A percentile compares a stretch with the other conserved stretches of the same genome.
phyloP scores from a whole-genome alignment of 2,888 invertebrate species.

The Helicoverpa assulta region DNA sequence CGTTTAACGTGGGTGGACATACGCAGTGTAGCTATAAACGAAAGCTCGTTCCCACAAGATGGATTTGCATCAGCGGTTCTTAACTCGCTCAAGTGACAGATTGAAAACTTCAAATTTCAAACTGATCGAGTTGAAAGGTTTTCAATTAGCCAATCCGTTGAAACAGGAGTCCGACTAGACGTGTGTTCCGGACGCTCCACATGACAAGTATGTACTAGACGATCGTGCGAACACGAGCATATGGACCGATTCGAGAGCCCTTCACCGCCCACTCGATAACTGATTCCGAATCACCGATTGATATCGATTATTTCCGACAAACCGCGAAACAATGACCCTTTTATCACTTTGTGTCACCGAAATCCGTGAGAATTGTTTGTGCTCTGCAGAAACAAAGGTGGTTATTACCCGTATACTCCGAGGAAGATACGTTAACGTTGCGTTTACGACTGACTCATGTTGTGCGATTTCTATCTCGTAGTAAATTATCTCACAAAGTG shows the following conservation, averaged over 20 bases:
- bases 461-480: slow-evolving; percentile 5
- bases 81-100: slow-evolving; percentile 41
- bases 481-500: not conserved
- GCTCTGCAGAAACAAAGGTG: slow-evolving; percentile 23
- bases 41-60: slow-evolving; percentile 3
- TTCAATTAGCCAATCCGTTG: slow-evolving; percentile 78
- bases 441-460: slow-evolving; percentile 16
- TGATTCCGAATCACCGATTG: slow-evolving; percentile 79
- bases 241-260: slow-evolving; percentile 74
- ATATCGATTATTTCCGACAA: slow-evolving; percentile 75
- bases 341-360: slow-evolving; percentile 64
- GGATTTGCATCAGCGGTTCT: slow-evolving; percentile 35
- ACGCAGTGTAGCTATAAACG: not conserved
- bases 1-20: not conserved
- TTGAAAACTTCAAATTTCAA: slow-evolving; percentile 60
- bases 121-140: slow-evolving; percentile 68
- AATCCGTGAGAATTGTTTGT: slow-evolving; percentile 42
- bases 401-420: slow-evolving; percentile 23
- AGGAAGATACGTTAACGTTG: not conserved
- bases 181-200: slow-evolving; percentile 73
- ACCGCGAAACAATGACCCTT: slow-evolving; percentile 74
- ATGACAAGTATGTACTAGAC: slow-evolving; percentile 75
- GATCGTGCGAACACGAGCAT: slow-evolving; percentile 72
- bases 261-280: slow-evolving; percentile 76
- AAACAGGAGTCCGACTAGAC: slow-evolving; percentile 70